Base-by-base conservation (phyloP, 2,113 vertebrate genomes). In the Microcebus lehilahytsara region DNA sequence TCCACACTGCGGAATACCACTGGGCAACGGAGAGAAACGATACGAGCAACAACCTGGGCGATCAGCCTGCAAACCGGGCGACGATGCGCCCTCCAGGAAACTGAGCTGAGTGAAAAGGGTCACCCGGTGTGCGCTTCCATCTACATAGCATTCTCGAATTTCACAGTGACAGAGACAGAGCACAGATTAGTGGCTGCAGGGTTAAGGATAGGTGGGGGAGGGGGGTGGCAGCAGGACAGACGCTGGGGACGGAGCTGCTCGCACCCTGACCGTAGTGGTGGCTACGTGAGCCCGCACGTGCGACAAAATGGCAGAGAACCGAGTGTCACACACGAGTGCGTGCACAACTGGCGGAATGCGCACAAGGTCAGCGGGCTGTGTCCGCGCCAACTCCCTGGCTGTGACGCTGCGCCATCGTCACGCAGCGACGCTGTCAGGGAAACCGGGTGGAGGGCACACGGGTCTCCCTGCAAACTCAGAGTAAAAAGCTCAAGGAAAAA, bases 261-360 rank as follows among this genome's bases (percentile, higher is more conserved):
- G 6, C 16, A 32, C 12, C n/a, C 1, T 20, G n/a, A 25, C 27
- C 4, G 0, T 0, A 0, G 23, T 6, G 67, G n/a, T 20, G 34
- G 64, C 64, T 53, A 66, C n/a, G 5, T 40, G 8, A 58, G 27
- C 16, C 37, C 32, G 40, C 53, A 30, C 3, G 11, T 14, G 51
- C 7, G 27, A 9, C 1, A 37, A 64, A 40, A 9, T 1, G 17
- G n/a, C n/a, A 67, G 0, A 30, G 81, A 62, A 9, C 11, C 19
- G 30, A 58, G 17, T 13, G 74, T 25, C 62, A 80, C 46, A 40
- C 10, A n/a, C 3, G 2, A 23, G 20, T 34, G 53, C 53, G 58
- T 9, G 27, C 34, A 2, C 23, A 60, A 22, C 37, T 30, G 34
- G 16, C 20, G 23, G 30, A 40, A 40, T 72, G 37, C 13, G 19